These are phyloP conservation scores for Vulpes lagopus DNA, from an alignment of 2,113 vertebrate species.

Conservation along the genomic window DNA sequence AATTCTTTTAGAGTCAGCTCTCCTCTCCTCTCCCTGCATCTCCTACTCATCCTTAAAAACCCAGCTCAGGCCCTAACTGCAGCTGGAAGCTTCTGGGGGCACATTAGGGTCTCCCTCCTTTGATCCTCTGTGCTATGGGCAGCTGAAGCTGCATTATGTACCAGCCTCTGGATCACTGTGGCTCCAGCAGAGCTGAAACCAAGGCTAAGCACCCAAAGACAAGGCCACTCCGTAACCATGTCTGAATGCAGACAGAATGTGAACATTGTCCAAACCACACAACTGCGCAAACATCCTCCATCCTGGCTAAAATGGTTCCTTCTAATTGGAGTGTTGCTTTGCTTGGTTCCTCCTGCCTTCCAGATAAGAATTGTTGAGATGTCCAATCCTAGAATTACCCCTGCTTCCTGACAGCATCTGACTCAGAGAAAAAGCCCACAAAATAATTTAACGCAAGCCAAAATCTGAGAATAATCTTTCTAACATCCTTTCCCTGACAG, in stretches of 20 bases:
- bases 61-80: background rate
- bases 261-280: background rate
- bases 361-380: background rate
- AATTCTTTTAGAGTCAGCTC: background rate
- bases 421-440: background rate
- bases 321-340: background rate
- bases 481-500: background rate
- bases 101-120: rapidly evolving
- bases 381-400: background rate
- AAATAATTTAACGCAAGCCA: background rate
- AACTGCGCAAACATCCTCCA: background rate
- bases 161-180: rapidly evolving
- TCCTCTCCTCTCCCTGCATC: background rate
- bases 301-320: background rate
- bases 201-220: background rate
- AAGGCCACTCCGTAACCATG: background rate
- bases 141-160: rapidly evolving
- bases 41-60: background rate
- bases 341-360: background rate
- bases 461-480: background rate
- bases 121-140: background rate
- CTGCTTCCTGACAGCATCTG: background rate
- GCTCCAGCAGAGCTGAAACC: background rate
- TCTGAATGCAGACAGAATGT: background rate
- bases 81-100: no score